Conservation (phyloP, 2,113 vertebrate genomes). For the Actenoides lindsayi region DNA sequence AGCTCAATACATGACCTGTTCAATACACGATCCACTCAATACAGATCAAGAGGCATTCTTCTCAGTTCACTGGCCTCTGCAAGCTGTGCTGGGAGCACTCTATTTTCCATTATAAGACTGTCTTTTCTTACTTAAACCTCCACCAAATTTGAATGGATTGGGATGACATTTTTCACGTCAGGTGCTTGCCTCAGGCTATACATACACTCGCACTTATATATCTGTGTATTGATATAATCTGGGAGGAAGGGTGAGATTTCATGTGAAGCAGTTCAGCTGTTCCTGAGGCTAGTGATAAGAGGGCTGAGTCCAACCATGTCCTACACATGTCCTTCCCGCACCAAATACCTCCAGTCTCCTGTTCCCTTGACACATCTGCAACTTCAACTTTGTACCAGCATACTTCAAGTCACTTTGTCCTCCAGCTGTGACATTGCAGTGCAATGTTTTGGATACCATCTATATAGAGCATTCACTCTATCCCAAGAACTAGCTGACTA, state of each 20-base stretch:
- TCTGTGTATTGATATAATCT: not conserved
- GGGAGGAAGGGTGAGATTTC: not conserved
- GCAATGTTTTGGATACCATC: not conserved
- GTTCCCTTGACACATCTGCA: not conserved
- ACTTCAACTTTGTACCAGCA: not conserved
- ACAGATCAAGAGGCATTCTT: not conserved
- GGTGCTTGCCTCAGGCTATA: not conserved
- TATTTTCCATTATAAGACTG: not conserved
- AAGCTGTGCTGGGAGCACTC: not conserved
- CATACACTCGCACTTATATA: fast-evolving
- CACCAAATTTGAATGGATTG: not conserved
- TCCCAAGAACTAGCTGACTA: not conserved
- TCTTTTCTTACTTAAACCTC: not conserved
- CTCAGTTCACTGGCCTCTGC: not conserved
- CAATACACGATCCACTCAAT: fast-evolving
- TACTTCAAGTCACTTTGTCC: not conserved
- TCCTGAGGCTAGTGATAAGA: not conserved
- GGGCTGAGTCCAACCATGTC: fast-evolving
- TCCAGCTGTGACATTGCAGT: not conserved
- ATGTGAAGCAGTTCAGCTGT: not conserved
- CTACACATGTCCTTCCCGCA: fast-evolving
- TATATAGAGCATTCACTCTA: not conserved
- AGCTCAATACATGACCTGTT: not conserved
- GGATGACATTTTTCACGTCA: not conserved
- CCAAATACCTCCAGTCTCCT: not conserved